Conservation (phyloP, 2,888 invertebrate genomes). For the Rhimphoctona megacephalus region DNA sequence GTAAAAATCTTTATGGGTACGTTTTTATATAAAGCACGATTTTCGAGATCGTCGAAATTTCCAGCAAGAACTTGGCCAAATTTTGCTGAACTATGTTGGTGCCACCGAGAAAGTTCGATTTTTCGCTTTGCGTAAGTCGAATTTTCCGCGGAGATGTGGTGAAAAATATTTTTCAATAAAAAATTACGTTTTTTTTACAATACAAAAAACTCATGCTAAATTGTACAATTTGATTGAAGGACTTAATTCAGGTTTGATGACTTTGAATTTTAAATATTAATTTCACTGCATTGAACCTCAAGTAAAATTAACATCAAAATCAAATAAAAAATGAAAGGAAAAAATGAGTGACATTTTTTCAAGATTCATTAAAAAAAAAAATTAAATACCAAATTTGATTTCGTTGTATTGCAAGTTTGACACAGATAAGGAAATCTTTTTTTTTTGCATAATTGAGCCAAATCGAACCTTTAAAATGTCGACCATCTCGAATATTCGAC, state of each 20-base stretch:
- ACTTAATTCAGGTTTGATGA: no score
- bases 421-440: neutral
- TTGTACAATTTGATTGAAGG: neutral
- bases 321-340: neutral
- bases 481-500: slow-evolving; percentile 11
- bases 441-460: neutral
- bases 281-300: neutral
- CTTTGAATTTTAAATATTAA: no score
- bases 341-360: neutral
- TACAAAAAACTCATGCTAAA: neutral
- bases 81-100: neutral
- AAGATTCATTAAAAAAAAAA: neutral
- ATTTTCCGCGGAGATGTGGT: no score
- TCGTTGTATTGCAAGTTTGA: neutral
- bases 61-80: neutral
- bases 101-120: no score
- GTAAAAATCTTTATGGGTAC: slow-evolving; percentile 34
- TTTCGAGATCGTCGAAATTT: slow-evolving; percentile 15
- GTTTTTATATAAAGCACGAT: neutral
- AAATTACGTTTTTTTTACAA: neutral
- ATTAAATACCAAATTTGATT: neutral
- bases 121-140: no score
- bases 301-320: neutral
- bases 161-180: neutral
- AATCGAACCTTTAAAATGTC: neutral